A percentile compares a stretch with the other conserved stretches of the same genome.
Conservation (phyloP, 2,113 vertebrate species). For the Podiceps cristatus region DNA sequence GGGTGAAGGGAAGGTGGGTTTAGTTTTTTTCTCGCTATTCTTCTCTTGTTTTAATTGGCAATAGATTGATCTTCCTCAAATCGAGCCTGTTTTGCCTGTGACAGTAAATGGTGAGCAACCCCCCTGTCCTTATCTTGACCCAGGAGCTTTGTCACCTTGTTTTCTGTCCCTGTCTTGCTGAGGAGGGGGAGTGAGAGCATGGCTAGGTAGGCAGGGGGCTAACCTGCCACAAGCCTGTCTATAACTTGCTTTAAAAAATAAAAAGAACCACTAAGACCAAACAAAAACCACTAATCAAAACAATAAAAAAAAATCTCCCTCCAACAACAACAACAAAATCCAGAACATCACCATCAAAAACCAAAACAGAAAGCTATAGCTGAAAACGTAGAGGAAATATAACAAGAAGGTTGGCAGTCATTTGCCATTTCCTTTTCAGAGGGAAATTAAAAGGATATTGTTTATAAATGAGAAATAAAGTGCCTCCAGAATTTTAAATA, state of each 20-base stretch:
- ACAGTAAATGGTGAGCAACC: not conserved
- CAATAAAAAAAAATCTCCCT: not conserved
- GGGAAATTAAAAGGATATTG: not conserved
- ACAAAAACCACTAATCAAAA: not conserved
- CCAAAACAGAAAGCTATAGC: not conserved
- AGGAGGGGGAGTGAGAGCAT: not conserved
- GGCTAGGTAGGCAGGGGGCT: not conserved
- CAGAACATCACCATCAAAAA: too few relatives aligned
- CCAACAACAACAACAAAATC: too few relatives aligned
- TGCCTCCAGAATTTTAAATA: not conserved
- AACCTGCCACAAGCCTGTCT: not conserved
- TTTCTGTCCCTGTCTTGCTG: not conserved
- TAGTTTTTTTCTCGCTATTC: not conserved
- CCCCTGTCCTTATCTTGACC: not conserved
- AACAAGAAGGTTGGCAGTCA: not conserved
- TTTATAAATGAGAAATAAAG: not conserved
- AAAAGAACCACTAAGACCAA: not conserved
- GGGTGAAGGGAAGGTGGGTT: not conserved
- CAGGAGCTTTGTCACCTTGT: accelerated
- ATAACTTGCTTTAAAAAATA: not conserved
- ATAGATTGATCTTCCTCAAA: not conserved
- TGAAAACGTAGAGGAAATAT: not conserved
- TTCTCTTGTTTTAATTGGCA: not conserved
- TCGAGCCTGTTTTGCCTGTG: not conserved
- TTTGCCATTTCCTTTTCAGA: not conserved